These are phyloP conservation scores for Lycocerus yunnanus DNA, from an alignment of 2,888 invertebrate species.

Conservation along the genomic window DNA sequence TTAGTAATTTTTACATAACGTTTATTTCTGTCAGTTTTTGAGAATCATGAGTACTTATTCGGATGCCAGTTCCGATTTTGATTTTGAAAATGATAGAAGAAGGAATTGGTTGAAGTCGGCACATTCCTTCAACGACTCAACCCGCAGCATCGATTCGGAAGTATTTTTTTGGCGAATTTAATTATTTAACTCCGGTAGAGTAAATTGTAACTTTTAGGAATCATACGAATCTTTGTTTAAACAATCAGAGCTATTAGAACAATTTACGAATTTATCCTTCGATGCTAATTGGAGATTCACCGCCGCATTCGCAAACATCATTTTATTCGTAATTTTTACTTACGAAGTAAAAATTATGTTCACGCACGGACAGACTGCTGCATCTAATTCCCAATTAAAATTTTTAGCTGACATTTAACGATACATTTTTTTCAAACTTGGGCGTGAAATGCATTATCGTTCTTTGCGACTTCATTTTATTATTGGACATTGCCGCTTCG, in stretches of 20 bases:
- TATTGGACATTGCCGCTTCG: conserved; percentile 19
- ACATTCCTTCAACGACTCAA: neutral
- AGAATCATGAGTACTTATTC: neutral
- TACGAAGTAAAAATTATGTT: conserved; percentile 24
- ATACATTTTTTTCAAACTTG: neutral
- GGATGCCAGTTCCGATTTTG: neutral
- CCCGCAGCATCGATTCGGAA: neutral
- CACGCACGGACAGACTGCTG: too few species aligned
- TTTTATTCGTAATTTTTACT: conserved; percentile 20
- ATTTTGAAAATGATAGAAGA: neutral
- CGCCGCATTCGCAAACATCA: conserved; percentile 21
- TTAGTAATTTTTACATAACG: neutral
- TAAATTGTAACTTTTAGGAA: conserved; percentile 20
- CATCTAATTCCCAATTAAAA: neutral
- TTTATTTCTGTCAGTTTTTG: neutral
- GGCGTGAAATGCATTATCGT: neutral
- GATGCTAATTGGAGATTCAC: conserved; percentile 28
- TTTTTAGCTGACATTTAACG: neutral
- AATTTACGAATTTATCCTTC: conserved; percentile 25
- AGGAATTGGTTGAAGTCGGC: neutral
- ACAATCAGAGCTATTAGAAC: conserved; percentile 19
- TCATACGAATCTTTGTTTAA: conserved; percentile 29
- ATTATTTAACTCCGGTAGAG: neutral
- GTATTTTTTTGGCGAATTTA: neutral
- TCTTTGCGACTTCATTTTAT: conserved; percentile 16